Evolutionary conservation across 2,113 vertebrate genomes (phyloP).

Genomic region (Apodemus speciosus): DNA sequence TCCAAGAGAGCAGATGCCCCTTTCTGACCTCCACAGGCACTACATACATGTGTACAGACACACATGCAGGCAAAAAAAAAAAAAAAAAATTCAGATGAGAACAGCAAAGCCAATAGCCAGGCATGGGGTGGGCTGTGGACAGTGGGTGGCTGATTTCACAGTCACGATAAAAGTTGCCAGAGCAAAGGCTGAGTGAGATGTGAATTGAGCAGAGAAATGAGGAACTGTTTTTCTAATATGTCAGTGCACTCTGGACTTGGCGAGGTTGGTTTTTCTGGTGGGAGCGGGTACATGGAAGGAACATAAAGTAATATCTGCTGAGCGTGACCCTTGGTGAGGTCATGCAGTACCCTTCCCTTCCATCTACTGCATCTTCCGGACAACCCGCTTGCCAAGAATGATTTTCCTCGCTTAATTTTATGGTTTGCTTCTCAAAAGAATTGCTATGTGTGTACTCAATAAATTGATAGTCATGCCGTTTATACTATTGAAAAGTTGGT

Average conservation of each 20-base stretch:
- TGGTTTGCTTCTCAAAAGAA: constrained; percentile 1
- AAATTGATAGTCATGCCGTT: not conserved
- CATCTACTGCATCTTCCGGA: not conserved
- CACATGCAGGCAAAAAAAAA: not conserved
- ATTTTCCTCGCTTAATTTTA: not conserved
- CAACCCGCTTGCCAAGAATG: not conserved
- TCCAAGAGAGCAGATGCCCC: not conserved
- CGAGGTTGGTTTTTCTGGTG: constrained; percentile 39
- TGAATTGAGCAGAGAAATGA: not conserved
- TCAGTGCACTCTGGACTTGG: not conserved
- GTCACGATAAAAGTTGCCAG: not conserved
- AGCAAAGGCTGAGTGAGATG: not conserved
- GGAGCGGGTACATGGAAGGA: not conserved
- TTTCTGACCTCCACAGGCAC: not conserved
- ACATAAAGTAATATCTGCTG: not conserved
- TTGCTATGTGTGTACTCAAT: not conserved
- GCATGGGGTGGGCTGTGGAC: not conserved
- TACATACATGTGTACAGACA: not conserved
- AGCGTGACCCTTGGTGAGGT: not conserved
- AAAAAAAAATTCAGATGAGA: not conserved
- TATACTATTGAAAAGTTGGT: not conserved
- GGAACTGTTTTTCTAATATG: not conserved
- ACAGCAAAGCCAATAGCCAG: not conserved
- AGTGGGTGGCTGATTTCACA: not conserved
- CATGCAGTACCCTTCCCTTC: not conserved